Evolutionary conservation across 2,888 invertebrate species (phyloP).

Genomic region (Herminia tarsipennalis): DNA sequence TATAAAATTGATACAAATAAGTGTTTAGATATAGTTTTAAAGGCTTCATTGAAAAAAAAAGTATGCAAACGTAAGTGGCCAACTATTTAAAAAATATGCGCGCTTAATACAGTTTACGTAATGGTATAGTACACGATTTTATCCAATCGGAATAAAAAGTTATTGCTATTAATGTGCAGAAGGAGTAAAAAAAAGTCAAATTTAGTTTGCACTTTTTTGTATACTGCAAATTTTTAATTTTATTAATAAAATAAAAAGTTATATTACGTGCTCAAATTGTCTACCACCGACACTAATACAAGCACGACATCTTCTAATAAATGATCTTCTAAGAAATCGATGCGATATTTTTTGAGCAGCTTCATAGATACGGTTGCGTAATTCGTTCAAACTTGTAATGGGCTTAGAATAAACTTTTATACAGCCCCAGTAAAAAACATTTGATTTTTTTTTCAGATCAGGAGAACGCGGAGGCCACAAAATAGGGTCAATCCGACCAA

Average conservation of each 20-base stretch:
- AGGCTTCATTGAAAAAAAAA: conserved; percentile 1
- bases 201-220: background rate
- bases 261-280: background rate
- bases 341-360: background rate
- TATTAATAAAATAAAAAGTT: background rate
- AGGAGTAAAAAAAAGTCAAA: background rate
- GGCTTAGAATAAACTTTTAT: background rate
- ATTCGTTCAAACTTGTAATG: background rate
- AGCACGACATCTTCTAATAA: background rate
- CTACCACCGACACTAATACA: background rate
- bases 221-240: background rate
- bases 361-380: background rate
- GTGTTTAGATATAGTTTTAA: background rate
- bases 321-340: background rate
- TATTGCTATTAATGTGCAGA: background rate
- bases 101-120: conserved; percentile 1
- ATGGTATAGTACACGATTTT: background rate
- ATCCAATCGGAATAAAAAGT: background rate
- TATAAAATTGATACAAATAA: background rate
- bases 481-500: too few relatives aligned
- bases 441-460: too few relatives aligned
- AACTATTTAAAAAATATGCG: conserved; percentile 2
- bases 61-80: background rate
- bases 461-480: too few relatives aligned
- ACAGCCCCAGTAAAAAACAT: too few relatives aligned